These are phyloP conservation scores for Platichthys stellatus DNA, from an alignment of 2,113 vertebrate genomes.

Conservation along the genomic window DNA sequence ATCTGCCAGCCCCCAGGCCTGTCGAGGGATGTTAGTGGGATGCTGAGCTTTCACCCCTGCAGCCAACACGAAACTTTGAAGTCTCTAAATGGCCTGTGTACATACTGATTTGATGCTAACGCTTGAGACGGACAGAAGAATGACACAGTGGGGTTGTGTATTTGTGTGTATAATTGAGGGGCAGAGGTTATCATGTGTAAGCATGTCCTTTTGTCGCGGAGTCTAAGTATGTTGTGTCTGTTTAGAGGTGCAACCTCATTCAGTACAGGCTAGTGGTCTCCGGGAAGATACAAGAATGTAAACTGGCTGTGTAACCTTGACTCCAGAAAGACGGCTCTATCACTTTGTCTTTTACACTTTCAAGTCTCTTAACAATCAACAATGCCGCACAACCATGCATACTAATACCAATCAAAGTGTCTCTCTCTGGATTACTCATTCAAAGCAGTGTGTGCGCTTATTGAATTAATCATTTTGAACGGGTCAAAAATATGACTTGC, in stretches of 20 bases:
- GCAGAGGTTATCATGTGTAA: background rate
- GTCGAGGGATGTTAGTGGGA: constrained; percentile 74
- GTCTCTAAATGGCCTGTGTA: constrained; percentile 74
- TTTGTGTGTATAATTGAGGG: background rate
- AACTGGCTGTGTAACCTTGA: background rate
- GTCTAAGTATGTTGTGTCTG: background rate
- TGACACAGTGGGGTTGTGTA: constrained; percentile 37
- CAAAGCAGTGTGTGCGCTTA: constrained; percentile 38
- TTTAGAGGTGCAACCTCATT: constrained; percentile 7
- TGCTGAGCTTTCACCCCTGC: constrained; percentile 76
- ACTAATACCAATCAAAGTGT: constrained; percentile 55
- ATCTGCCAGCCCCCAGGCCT: constrained; percentile 77
- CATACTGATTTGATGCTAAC: constrained; percentile 71
- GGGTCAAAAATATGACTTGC: constrained; percentile 34
- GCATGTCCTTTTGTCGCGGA: constrained; percentile 1
- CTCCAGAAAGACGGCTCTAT: constrained; percentile 16
- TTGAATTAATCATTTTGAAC: constrained; percentile 59
- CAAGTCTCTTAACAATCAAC: constrained; percentile 26
- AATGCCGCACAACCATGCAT: constrained; percentile 40
- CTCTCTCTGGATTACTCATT: constrained; percentile 49
- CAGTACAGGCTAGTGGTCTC: background rate
- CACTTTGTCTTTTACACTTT: constrained; percentile 1
- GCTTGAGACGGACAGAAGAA: constrained; percentile 52
- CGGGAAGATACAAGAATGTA: background rate
- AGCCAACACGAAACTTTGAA: constrained; percentile 79